phyloP scores from a whole-genome alignment of 2,113 vertebrate genomes.

The Thymallus thymallus region DNA sequence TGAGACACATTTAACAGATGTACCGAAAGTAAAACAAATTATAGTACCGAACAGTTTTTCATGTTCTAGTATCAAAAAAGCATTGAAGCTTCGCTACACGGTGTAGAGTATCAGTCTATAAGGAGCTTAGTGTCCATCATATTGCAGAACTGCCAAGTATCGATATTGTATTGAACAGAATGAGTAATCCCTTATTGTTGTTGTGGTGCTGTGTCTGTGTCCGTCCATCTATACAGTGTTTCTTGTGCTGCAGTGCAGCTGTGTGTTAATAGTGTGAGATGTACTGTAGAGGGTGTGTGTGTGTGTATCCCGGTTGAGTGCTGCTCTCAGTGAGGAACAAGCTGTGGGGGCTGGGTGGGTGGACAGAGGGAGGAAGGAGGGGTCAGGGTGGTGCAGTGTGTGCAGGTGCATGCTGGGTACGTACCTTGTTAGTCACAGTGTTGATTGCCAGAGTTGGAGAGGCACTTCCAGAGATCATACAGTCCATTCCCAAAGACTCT shows the following conservation, averaged over 20 bases:
- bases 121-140: too few relatives aligned
- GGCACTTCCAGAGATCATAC: constrained; percentile 94
- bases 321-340: constrained; percentile 63
- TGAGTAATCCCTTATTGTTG: too few relatives aligned
- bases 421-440: constrained; percentile 98
- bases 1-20: too few relatives aligned
- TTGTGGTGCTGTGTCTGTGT: too few relatives aligned
- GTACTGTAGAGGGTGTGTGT: constrained; percentile 32
- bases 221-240: too few relatives aligned
- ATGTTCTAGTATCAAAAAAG: too few relatives aligned
- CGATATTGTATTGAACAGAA: too few relatives aligned
- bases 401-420: constrained; percentile 66
- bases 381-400: constrained; percentile 65
- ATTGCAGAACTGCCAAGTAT: too few relatives aligned
- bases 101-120: too few relatives aligned
- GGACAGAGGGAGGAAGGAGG: constrained; percentile 6
- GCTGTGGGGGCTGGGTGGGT: constrained; percentile 73
- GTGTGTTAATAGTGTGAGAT: constrained; percentile 51
- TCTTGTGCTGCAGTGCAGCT: constrained; percentile 26
- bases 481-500: constrained; percentile 92
- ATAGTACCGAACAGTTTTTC: too few relatives aligned
- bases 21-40: too few relatives aligned
- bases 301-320: constrained; percentile 60
- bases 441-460: constrained; percentile 94
- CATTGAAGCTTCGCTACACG: too few relatives aligned